Conservation (phyloP, 2,797 vertebrate species). For the Brachymystax lenok region DNA sequence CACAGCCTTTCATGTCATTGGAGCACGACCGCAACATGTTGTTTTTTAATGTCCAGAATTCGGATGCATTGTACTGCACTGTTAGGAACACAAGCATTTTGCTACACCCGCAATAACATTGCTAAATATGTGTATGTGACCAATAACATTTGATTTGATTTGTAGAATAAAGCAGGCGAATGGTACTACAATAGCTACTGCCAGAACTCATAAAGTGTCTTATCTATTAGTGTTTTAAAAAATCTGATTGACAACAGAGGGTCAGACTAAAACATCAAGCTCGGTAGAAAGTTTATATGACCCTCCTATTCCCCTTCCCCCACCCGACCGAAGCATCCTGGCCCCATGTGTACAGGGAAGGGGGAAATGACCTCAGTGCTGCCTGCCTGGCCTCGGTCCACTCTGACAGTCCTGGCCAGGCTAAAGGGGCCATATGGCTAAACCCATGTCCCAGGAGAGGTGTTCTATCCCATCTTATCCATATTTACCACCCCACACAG, state of each 20-base stretch:
- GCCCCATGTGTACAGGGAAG: constrained; percentile 11
- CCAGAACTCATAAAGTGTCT: background rate
- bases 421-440: constrained; percentile 62
- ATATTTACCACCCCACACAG: constrained; percentile 62
- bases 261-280: background rate
- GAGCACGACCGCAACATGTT: background rate
- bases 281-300: background rate
- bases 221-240: background rate
- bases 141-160: no score
- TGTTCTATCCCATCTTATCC: constrained; percentile 58
- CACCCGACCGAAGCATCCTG: background rate
- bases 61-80: no score
- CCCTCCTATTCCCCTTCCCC: background rate
- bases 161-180: background rate
- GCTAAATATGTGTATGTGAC: no score
- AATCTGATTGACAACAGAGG: background rate
- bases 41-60: background rate
- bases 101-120: no score
- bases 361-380: constrained; percentile 22
- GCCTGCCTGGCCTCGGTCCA: constrained; percentile 49
- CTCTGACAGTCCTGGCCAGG: constrained; percentile 54
- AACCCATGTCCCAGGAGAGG: constrained; percentile 60
- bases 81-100: no score
- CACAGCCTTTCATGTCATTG: background rate
- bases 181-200: background rate